Base-by-base conservation (phyloP, 2,888 invertebrate species). In the Nineta flava region DNA sequence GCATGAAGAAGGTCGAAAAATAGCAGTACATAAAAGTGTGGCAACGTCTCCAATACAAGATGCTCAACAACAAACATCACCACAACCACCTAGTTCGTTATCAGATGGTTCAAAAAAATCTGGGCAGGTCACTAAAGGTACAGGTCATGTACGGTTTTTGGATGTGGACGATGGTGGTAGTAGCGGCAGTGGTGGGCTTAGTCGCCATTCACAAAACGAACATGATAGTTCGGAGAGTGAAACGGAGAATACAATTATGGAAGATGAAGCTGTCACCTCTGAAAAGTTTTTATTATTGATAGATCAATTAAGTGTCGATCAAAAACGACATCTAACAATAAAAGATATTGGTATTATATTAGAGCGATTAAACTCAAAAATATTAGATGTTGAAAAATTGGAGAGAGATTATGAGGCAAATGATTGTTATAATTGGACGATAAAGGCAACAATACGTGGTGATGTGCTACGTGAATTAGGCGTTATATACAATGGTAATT, bases 371-470 rank as follows among this genome's bases (percentile, higher is more conserved):
- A 90, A 83, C 68, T 90, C 91, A 53, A 93, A 92, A 71, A 93
- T 93, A 60, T 75, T 93, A 56, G 93, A 93, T 71, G 92, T 93
- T 58, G 92, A 93, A 71, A 78, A 90, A 57, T 73, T 93, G 58
- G 91, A 92, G 67, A 78, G 93, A 52, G 92, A 93, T 67, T 86
- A 85, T 59, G 92, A 92, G 68, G 87, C 87, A 66, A 88, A 88
- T 68, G 91, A 92, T 69, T 90, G 90, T 66, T 90, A 90, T 75
- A 91, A 92, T 70, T 93, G 93, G 93, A 92, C 92, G 68, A 93
- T 93, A 72, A 92, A 91, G 70, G 93, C 93, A 60, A 87, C 91
- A 59, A 92, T 93, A 64, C 76, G 90, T 54, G 93, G 93, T 48
- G 91, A 92, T 69, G 87, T 88, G 59, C 71, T 93, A 61, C 77